A percentile compares a stretch with the other conserved stretches of the same genome.
These are phyloP conservation scores for Deroplatys truncata DNA, from an alignment of 2,888 invertebrate genomes.

Conservation along the genomic window DNA sequence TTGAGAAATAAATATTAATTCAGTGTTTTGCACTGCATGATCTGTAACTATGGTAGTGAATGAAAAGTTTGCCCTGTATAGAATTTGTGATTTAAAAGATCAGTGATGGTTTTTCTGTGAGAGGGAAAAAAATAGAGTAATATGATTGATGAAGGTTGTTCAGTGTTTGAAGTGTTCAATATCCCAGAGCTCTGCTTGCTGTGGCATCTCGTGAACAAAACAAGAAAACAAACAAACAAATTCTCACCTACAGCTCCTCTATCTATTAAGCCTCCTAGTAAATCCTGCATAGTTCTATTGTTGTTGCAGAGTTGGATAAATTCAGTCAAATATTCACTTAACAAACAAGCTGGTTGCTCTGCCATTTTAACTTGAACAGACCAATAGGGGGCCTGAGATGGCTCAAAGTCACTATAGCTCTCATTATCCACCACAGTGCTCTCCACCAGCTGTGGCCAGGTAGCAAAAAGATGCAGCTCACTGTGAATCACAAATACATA, in stretches of 20 bases:
- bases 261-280: constrained; percentile 52
- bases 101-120: no score
- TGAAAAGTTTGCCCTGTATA: no score
- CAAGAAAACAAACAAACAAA: not conserved
- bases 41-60: no score
- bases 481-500: constrained; percentile 41
- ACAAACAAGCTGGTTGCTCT: constrained; percentile 67
- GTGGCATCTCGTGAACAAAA: no score
- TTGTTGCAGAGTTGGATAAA: constrained; percentile 60
- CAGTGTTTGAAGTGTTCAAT: no score
- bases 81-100: no score
- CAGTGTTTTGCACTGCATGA: no score
- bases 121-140: no score
- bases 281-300: constrained; percentile 46
- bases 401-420: constrained; percentile 83
- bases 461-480: constrained; percentile 70
- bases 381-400: constrained; percentile 74
- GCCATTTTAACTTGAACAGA: constrained; percentile 62
- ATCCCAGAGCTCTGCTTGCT: no score
- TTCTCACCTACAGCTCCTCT: not conserved
- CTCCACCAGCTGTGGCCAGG: constrained; percentile 84
- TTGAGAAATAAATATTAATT: no score
- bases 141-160: no score
- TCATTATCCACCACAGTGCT: constrained; percentile 84
- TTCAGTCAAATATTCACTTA: constrained; percentile 70